Conservation (phyloP, 2,113 vertebrate species). For the Penelope pileata region DNA sequence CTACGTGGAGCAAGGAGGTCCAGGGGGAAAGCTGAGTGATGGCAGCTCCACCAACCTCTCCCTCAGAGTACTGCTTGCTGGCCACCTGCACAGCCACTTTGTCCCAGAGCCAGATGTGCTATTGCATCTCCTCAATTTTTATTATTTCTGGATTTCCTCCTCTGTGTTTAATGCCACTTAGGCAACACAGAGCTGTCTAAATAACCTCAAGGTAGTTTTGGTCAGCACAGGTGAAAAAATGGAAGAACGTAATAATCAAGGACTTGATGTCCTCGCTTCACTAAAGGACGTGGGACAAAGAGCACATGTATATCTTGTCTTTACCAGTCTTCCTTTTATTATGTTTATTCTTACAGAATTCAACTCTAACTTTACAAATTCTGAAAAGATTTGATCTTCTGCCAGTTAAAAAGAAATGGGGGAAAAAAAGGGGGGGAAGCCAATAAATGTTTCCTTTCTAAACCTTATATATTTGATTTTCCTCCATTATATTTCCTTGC, state of each 20-base stretch:
- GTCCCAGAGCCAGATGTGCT: accelerated
- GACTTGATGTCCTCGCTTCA: background rate
- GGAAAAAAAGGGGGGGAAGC: background rate
- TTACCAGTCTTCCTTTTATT: background rate
- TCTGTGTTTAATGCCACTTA: background rate
- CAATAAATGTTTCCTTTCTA: background rate
- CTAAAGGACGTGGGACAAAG: background rate
- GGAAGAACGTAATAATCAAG: background rate
- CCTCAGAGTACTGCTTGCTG: background rate
- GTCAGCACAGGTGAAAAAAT: background rate
- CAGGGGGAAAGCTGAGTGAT: background rate
- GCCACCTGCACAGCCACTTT: accelerated
- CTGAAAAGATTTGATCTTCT: background rate
- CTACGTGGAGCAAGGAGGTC: background rate
- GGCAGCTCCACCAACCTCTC: background rate
- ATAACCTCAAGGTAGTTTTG: background rate
- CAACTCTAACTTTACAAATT: background rate
- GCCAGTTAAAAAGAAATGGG: background rate
- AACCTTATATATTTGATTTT: background rate
- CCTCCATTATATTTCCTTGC: background rate
- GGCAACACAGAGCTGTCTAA: background rate
- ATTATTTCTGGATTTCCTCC: background rate
- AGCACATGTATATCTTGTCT: background rate
- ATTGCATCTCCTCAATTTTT: background rate
- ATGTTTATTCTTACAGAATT: background rate